Evolutionary conservation across 1,140 invertebrate species (phyloP).

Genomic region (Charaxes varanes): DNA sequence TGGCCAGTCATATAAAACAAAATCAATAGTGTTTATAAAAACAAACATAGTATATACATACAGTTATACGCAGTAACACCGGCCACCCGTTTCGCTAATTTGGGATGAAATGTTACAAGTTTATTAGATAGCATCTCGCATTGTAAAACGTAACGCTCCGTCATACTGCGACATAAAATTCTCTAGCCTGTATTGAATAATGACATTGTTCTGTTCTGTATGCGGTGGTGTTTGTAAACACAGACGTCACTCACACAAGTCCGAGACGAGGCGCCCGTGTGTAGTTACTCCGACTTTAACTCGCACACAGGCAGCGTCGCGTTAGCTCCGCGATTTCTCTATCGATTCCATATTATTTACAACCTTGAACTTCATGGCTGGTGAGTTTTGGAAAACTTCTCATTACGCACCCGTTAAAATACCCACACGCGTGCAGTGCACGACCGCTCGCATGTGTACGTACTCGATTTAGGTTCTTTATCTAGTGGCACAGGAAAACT

Average conservation of each 20-base stretch:
- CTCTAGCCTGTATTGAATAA: constrained; percentile 55
- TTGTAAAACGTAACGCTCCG: constrained; percentile 14
- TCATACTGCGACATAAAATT: constrained; percentile 35
- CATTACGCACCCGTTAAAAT: background rate
- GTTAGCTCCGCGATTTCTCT: constrained; percentile 53
- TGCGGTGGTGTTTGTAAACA: constrained; percentile 59
- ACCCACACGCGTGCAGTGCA: background rate
- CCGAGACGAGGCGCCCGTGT: constrained; percentile 16
- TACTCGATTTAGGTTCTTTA: constrained; percentile 13
- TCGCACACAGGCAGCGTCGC: constrained; percentile 48
- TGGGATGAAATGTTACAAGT: too few species aligned
- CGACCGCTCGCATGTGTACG: background rate
- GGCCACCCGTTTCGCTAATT: too few species aligned
- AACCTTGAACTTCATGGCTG: constrained; percentile 68
- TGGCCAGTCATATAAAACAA: too few species aligned
- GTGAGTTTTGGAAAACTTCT: constrained; percentile 36
- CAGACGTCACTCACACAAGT: constrained; percentile 27
- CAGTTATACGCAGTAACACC: too few species aligned
- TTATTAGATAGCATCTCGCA: background rate
- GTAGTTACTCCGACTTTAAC: constrained; percentile 36
- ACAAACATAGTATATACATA: too few species aligned
- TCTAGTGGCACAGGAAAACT: constrained; percentile 16
- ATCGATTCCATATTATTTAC: constrained; percentile 64
- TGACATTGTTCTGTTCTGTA: constrained; percentile 63
- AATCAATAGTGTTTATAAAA: too few species aligned